Evolutionary conservation across 2,113 vertebrate species (phyloP), one percentile per base, ranked within the genome.

Genomic region (Colinus virginianus): DNA sequence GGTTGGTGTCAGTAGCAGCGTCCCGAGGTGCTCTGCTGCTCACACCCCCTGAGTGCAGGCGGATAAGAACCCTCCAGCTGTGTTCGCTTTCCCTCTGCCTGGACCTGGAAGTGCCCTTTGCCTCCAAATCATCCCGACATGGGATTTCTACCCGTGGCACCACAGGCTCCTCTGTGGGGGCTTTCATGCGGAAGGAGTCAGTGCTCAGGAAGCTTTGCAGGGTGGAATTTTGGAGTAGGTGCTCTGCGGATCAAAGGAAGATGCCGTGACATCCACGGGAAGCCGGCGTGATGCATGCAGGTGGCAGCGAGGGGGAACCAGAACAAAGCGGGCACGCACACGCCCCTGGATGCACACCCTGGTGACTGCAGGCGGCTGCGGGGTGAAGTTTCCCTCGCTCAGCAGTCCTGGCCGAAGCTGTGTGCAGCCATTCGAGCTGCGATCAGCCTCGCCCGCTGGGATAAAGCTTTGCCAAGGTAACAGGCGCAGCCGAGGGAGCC

Each of bases 131-230:
- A 7, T 25, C 64, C 45, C 7, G 19, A 19, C 22, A 7, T 2
- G 2, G 6, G 8, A 13, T 28, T 38, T 38, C 12, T 5, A 15
- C 30, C 59, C 9, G 0, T 22, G 22, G n/a, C 8, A 4, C 7
- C 11, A 6, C 0, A 0, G 3, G 5, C 7, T 64, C 38, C 30
- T 38, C 21, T 3, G 1, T 7, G 5, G 19, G 51, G 48, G 21
- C 14, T 66, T 34, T 15, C 5, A 22, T 6, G 1, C 17, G 25
- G 26, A 46, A 48, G 51, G 28, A 48, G 46, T 40, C 32, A 1
- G 11, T 3, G 34, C 3, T 5, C 16, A 49, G 66, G 78, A 70
- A 22, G 59, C 26, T 40, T 26, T 62, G 36, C 59, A 36, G 36
- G 36, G 14, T 10, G 13, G 45, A 2, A 42, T 43, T 32, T 5